Base-by-base conservation (phyloP, 2,113 vertebrate species). In the Nycticebus coucang region DNA sequence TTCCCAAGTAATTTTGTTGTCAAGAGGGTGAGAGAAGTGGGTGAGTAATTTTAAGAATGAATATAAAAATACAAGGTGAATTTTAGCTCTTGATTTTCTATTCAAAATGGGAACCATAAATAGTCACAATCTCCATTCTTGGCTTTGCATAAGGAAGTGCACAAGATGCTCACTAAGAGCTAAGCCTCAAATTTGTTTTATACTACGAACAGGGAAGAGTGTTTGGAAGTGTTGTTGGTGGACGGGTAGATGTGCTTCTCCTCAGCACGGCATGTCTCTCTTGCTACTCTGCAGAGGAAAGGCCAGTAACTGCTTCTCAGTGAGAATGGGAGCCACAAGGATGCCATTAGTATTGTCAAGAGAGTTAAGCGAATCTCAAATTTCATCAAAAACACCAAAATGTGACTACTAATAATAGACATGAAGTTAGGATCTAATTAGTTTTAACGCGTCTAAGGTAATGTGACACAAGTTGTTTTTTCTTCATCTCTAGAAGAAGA, bases 341-440 rank as follows among this genome's bases (percentile, higher is more conserved):
- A 37, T 2, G 1, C 28, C 30, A 2, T 28, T 60, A 24, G 60
- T 55, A 21, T 60, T 30, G 37, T 57, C 12, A 30, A 93, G n/a
- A 86, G 59, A 85, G 69, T 55, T 85, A 53, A 83, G 50, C 37
- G 50, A 91, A 80, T 82, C 75, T 66, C 68, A 37, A 12, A 55
- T 90, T 68, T 89, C 79, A 57, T 82, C 18, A 41, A 91, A 87
- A 81, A 45, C 53, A 78, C 66, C n/a, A 37, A 84, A 85, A 45
- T 45, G 33, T 66, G n/a, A 37, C n/a, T 91, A 28, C 86, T 78
- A 79, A 78, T 80, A 91, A 91, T 62, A 91, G 60, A 85, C 71
- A 71, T 62, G 86, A 86, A 86, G 79, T 62, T 87, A 77, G 72
- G 68, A 78, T 69, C 85, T 96, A 81, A 89, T 96, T 95, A 41